Conservation (phyloP, 23 tunicate genomes). For the Halocynthia aurantium region DNA sequence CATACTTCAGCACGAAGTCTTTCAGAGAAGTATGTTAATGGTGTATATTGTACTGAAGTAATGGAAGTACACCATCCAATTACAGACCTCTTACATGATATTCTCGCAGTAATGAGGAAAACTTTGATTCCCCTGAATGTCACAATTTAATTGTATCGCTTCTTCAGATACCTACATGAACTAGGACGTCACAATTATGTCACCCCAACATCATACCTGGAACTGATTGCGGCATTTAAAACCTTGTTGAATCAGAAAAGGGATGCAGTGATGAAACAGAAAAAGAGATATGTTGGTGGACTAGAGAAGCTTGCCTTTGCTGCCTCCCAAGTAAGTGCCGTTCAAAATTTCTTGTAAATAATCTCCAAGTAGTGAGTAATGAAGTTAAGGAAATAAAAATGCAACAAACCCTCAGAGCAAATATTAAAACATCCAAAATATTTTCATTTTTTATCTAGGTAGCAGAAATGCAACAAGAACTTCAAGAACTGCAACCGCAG, state of each 20-base stretch:
- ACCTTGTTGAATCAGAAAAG: slow-evolving; percentile 77
- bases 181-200: slow-evolving; percentile 98
- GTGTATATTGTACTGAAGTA: background rate
- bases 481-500: slow-evolving; percentile 93
- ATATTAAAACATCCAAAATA: background rate
- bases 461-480: slow-evolving; percentile 97
- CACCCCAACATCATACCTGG: slow-evolving; percentile 97
- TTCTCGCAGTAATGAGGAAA: background rate
- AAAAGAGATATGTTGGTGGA: slow-evolving; percentile 89
- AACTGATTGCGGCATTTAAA: slow-evolving; percentile 94
- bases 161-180: slow-evolving; percentile 60
- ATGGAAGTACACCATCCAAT: background rate
- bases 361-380: background rate
- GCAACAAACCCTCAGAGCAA: background rate
- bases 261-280: slow-evolving; percentile 68
- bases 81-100: background rate
- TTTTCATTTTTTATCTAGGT: slow-evolving; percentile 36
- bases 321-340: slow-evolving; percentile 48
- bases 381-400: background rate
- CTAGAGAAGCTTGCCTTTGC: slow-evolving; percentile 94
- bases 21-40: slow-evolving; percentile 56
- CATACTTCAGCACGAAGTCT: slow-evolving; percentile 85
- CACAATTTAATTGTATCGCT: background rate
- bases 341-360: background rate
- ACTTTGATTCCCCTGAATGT: background rate